Evolutionary conservation across 2,797 vertebrate species (phyloP), one percentile per base, ranked within the genome.

Genomic region (Poeciliopsis gracilis): DNA sequence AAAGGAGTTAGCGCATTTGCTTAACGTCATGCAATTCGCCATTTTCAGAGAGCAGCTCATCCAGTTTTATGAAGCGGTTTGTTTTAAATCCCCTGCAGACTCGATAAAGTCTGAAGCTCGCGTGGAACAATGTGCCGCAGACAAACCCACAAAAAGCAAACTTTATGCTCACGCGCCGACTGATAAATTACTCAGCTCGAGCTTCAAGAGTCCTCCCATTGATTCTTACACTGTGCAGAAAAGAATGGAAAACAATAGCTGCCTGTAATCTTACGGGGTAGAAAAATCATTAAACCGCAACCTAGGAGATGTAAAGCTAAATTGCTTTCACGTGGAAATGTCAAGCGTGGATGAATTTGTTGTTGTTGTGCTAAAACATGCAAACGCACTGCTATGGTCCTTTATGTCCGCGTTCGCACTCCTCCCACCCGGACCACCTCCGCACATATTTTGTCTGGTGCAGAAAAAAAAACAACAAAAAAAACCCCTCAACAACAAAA

Each of bases 241-340:
- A 80, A 75, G 47, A 74, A 47, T 75, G 23, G 41, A 61, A 78
- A 73, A 77, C 61, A 61, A 59, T n/a, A 51, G 69, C 30, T 46
- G 36, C 55, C 55, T 38, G 8, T 3, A 73, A 59, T 5, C 41
- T 43, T 46, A 47, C 9, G 11, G 10, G 43, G 20, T 28, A 70
- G 15, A 49, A 75, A 75, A 53, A 59, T 53, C 25, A 36, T 74
- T 82, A 46, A 79, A 70, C 75, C 63, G 33, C 47, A 76, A 36
- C 67, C 46, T 63, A 61, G 28, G 30, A 77, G 79, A 79, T 47
- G 45, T 71, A 59, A 85, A 81, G 38, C 11, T 71, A 49, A 76
- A 80, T 45, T 71, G 57, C 36, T 41, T 75, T 49, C 72, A 66
- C 46, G 23, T 75, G 38, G 75, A 72, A 72, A 49, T 77, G 46